These are phyloP conservation scores for Luperina testacea DNA, from an alignment of 2,888 invertebrate genomes.

Conservation along the genomic window DNA sequence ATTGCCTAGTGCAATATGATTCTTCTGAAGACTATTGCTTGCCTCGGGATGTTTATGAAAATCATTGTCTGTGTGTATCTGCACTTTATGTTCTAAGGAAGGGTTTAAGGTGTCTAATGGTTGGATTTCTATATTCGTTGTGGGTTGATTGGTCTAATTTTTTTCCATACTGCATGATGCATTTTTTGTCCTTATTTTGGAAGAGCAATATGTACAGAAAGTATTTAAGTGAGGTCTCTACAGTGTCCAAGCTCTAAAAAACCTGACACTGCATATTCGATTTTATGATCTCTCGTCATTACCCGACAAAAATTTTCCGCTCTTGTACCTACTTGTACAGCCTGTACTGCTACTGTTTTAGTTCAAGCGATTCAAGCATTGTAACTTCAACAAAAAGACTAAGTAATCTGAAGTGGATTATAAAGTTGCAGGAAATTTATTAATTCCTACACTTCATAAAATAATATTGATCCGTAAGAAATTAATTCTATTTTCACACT, in stretches of 20 bases:
- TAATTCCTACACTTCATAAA: not conserved
- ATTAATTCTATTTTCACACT: not conserved
- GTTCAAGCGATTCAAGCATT: too few species aligned
- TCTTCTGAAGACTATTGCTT: too few species aligned
- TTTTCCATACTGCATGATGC: not conserved
- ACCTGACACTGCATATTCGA: not conserved
- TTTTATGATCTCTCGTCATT: not conserved
- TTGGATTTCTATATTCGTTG: too few species aligned
- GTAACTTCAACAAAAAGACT: not conserved
- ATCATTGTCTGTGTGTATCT: too few species aligned
- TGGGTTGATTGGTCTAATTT: too few species aligned
- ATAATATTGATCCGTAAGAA: not conserved
- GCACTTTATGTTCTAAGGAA: too few species aligned
- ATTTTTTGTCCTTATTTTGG: not conserved
- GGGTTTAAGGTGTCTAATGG: too few species aligned
- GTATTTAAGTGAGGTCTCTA: not conserved
- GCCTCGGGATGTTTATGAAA: too few species aligned
- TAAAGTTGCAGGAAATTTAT: not conserved
- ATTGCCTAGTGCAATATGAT: too few species aligned
- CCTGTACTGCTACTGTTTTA: too few species aligned
- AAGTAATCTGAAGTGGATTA: not conserved
- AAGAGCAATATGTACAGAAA: not conserved
- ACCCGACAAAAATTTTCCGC: not conserved
- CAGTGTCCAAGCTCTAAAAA: not conserved
- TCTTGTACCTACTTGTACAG: too few species aligned